Percentiles rank a stretch among this genome's conserved stretches.
phyloP scores from a whole-genome alignment of 2,797 vertebrate species.

The Loriculus beryllinus region DNA sequence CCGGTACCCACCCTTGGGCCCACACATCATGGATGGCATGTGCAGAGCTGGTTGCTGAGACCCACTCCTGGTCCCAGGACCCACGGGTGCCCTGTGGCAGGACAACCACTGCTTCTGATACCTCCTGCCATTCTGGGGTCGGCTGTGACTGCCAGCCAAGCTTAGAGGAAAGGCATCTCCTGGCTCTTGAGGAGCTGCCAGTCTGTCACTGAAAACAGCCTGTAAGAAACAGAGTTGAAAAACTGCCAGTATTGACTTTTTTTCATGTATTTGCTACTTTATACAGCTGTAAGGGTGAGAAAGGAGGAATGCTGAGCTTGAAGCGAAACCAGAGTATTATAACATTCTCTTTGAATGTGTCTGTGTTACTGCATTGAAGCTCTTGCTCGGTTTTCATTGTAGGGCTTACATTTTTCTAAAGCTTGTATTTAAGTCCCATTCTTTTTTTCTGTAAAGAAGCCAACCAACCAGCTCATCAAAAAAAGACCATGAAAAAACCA shows the following conservation, averaged over 20 bases:
- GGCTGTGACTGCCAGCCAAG: neutral
- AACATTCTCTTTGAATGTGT: neutral
- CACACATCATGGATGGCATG: fast-evolving
- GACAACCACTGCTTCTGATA: neutral
- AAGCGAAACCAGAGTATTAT: neutral
- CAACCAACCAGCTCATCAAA: neutral
- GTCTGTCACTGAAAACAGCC: neutral
- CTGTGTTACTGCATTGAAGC: neutral
- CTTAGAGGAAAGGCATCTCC: neutral
- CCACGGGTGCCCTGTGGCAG: neutral
- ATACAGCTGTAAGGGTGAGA: neutral
- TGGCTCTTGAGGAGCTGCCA: neutral
- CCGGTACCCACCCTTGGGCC: fast-evolving
- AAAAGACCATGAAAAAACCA: neutral
- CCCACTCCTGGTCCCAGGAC: neutral
- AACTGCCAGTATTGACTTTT: neutral
- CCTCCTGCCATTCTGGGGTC: neutral
- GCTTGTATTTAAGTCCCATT: neutral
- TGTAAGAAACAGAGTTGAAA: neutral
- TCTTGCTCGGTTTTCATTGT: neutral
- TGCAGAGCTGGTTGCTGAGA: neutral
- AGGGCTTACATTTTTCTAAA: neutral
- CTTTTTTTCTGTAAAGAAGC: neutral
- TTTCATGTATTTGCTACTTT: neutral
- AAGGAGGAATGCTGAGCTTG: neutral